Evolutionary conservation across 2,888 invertebrate species (phyloP).

Genomic region (Pollenia griseotomentosa): DNA sequence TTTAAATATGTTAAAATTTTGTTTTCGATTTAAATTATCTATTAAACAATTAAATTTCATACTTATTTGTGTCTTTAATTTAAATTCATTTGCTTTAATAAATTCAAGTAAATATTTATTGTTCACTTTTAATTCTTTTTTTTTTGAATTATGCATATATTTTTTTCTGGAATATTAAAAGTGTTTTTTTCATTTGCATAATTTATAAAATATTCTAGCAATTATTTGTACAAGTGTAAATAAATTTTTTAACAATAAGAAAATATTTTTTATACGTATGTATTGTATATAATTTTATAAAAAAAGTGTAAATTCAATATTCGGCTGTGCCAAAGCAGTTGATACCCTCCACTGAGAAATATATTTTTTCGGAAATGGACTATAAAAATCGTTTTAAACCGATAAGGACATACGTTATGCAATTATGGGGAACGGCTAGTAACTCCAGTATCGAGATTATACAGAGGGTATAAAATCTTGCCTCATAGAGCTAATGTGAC

Average conservation of each 20-base stretch:
- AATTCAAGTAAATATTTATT: not conserved
- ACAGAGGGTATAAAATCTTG: too few species aligned
- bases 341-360: too few species aligned
- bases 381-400: too few species aligned
- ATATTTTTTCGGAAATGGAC: not conserved
- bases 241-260: not conserved
- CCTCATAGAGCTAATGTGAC: too few species aligned
- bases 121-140: not conserved
- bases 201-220: constrained; percentile 15
- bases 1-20: not conserved
- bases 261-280: not conserved
- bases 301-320: too few species aligned
- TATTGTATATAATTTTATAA: too few species aligned
- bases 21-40: constrained; percentile 17
- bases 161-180: not conserved
- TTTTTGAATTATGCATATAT: not conserved
- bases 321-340: too few species aligned
- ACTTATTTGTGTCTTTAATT: not conserved
- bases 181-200: constrained; percentile 20
- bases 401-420: too few species aligned
- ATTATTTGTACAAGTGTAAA: not conserved
- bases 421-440: too few species aligned
- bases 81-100: constrained; percentile 11
- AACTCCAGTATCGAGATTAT: too few species aligned
- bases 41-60: not conserved